These are phyloP conservation scores for Tauraco hartlaubi DNA, from an alignment of 2,797 vertebrate genomes.

Conservation along the genomic window DNA sequence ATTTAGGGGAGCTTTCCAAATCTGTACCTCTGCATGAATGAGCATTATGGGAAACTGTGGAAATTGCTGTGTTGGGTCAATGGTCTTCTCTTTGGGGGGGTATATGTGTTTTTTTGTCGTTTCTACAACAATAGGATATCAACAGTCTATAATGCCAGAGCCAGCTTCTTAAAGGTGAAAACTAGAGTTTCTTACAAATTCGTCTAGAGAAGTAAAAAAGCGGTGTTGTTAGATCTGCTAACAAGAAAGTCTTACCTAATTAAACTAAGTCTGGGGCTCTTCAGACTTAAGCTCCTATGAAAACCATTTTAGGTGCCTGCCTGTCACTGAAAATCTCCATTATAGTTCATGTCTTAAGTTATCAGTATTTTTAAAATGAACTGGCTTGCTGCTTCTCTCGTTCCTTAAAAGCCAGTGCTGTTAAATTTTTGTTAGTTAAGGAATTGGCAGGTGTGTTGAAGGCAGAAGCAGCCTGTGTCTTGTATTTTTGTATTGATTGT, in stretches of 20 bases:
- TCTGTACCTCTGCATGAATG: background rate
- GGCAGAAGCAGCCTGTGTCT: background rate
- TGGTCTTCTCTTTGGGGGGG: background rate
- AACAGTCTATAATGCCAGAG: background rate
- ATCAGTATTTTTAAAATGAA: background rate
- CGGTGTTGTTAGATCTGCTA: background rate
- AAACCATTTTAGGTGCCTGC: background rate
- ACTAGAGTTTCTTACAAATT: background rate
- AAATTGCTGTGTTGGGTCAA: background rate
- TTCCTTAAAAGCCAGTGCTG: background rate
- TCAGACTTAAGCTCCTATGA: background rate
- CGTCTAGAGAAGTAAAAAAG: background rate
- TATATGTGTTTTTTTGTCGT: background rate
- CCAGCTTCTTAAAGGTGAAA: background rate
- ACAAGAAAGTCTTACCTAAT: background rate
- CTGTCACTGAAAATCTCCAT: background rate
- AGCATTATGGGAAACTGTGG: background rate
- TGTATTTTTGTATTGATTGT: background rate
- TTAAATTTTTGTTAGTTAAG: background rate
- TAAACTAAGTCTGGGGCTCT: background rate
- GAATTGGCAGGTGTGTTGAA: background rate
- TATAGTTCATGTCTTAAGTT: background rate
- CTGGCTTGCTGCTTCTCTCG: background rate
- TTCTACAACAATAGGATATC: background rate
- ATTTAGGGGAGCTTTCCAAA: background rate